Percentiles rank a stretch among this genome's conserved stretches.
Conservation (phyloP, 2,888 invertebrate species). For the Bruchidius siliquastri region DNA sequence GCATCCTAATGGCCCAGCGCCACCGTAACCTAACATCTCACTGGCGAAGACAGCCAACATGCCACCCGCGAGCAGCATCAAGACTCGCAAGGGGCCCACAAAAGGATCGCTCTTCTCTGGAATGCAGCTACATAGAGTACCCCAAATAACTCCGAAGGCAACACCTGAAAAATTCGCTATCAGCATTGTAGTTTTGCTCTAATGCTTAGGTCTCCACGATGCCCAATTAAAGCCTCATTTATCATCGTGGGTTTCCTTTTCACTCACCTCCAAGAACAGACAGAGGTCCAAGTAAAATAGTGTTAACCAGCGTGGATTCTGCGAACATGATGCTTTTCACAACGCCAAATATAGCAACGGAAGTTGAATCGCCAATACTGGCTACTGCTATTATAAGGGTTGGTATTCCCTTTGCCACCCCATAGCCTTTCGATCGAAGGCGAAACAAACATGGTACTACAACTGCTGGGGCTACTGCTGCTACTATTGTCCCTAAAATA, state of each 20-base stretch:
- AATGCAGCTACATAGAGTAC: slow-evolving; percentile 72
- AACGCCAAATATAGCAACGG: slow-evolving; percentile 90
- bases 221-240: too few species aligned
- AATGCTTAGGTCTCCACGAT: too few species aligned
- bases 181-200: too few species aligned
- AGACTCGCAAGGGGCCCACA: slow-evolving; percentile 71
- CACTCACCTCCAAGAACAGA: slow-evolving; percentile 63
- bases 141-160: slow-evolving; percentile 76
- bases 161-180: slow-evolving; percentile 17
- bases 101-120: slow-evolving; percentile 81
- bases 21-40: slow-evolving; percentile 65
- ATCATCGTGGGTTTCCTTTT: too few species aligned
- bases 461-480: slow-evolving; percentile 94
- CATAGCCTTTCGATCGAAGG: slow-evolving; percentile 80
- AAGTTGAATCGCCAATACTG: slow-evolving; percentile 91
- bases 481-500: slow-evolving; percentile 66
- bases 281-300: slow-evolving; percentile 70
- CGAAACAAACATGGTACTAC: slow-evolving; percentile 89
- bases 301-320: slow-evolving; percentile 63
- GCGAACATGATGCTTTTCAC: slow-evolving; percentile 84
- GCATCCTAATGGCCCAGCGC: slow-evolving; percentile 77
- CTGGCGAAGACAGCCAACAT: slow-evolving; percentile 83
- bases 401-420: slow-evolving; percentile 90
- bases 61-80: slow-evolving; percentile 76
- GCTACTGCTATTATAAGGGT: slow-evolving; percentile 92